Conservation (phyloP, 2,888 invertebrate species). For the Neoascia interrupta region DNA sequence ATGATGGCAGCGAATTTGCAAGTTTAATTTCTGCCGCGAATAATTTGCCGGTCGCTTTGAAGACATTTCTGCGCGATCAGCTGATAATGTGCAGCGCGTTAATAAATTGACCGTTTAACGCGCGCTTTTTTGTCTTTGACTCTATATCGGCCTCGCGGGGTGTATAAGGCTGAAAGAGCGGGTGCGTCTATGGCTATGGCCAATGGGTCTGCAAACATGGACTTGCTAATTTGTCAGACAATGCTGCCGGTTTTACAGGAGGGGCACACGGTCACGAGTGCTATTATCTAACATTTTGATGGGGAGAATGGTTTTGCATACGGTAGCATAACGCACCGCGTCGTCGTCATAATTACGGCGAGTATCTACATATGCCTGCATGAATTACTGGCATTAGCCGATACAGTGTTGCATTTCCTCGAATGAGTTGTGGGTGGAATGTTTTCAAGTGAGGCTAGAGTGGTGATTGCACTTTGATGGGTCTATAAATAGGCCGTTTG, state of each 20-base stretch:
- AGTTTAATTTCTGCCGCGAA: conserved; percentile 59
- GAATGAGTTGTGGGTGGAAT: conserved; percentile 33
- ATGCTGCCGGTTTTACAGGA: conserved; percentile 58
- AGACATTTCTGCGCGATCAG: conserved; percentile 65
- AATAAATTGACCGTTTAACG: conserved; percentile 68
- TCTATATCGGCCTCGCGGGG: too few species aligned
- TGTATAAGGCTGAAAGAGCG: not conserved
- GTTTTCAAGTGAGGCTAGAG: conserved; percentile 5
- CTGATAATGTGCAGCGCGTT: conserved; percentile 68
- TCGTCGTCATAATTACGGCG: conserved; percentile 46
- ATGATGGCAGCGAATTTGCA: conserved; percentile 51
- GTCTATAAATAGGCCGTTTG: conserved; percentile 9
- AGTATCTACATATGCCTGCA: conserved; percentile 40
- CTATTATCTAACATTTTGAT: conserved; percentile 62
- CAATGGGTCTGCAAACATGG: conserved; percentile 52
- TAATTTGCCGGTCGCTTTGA: conserved; percentile 53
- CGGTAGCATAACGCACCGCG: conserved; percentile 31
- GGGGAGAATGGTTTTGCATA: conserved; percentile 43
- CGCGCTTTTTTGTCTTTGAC: conserved; percentile 7
- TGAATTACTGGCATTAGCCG: conserved; percentile 29
- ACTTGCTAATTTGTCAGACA: conserved; percentile 67
- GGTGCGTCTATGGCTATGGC: conserved; percentile 12
- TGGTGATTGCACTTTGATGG: conserved; percentile 4
- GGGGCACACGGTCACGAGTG: conserved; percentile 65
- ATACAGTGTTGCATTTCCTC: conserved; percentile 31